A percentile compares a stretch with the other conserved stretches of the same genome.
phyloP scores from a whole-genome alignment of 2,888 invertebrate species.

The Anoncus sp. region DNA sequence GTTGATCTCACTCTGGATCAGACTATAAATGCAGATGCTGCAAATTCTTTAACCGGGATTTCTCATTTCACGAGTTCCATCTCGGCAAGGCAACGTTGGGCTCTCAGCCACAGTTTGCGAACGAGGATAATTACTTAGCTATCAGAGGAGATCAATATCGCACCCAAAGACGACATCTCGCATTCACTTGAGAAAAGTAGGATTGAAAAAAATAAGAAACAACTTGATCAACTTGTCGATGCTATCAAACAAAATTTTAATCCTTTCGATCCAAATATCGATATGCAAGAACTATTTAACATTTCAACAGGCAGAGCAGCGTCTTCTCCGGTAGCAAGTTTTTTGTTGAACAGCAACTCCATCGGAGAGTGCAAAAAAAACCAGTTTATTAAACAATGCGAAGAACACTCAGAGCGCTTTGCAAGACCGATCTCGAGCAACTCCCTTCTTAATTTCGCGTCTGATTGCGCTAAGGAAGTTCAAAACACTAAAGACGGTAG shows the following conservation, averaged over 20 bases:
- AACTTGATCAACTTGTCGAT: background rate
- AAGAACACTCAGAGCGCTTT: conserved; percentile 59
- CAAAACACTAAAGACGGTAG: conserved; percentile 67
- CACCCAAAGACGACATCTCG: too few species aligned
- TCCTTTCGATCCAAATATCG: background rate
- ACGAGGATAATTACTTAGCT: too few species aligned
- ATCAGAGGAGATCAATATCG: too few species aligned
- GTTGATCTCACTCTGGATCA: too few species aligned
- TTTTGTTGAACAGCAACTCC: background rate
- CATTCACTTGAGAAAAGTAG: too few species aligned
- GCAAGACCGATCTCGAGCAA: conserved; percentile 70
- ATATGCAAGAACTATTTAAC: background rate
- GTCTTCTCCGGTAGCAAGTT: background rate
- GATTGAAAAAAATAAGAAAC: too few species aligned
- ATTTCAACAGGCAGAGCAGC: background rate
- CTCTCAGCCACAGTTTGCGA: too few species aligned
- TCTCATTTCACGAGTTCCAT: too few species aligned
- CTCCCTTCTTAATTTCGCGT: conserved; percentile 73
- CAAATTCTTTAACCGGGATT: too few species aligned
- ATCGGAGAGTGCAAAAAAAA: background rate
- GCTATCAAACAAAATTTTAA: too few species aligned
- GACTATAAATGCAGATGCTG: too few species aligned
- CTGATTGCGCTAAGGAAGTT: conserved; percentile 64
- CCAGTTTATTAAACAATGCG: background rate
- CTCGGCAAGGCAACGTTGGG: too few species aligned